Percentiles rank a stretch among this genome's conserved stretches.
These are phyloP conservation scores for Catharus bicknelli DNA, from an alignment of 2,113 vertebrate species.

Conservation along the genomic window DNA sequence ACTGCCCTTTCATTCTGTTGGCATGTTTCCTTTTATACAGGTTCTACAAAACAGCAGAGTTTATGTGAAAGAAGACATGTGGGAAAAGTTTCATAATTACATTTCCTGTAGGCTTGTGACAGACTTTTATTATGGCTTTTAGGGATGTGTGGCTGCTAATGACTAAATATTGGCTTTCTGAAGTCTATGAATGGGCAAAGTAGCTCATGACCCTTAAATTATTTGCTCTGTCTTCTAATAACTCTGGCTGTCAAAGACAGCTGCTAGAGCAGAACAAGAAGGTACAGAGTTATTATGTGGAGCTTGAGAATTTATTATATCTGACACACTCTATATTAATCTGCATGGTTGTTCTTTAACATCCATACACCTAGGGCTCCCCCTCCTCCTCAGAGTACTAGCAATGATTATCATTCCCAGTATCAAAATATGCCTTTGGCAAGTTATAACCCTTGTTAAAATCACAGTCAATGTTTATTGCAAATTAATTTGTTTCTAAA, in stretches of 20 bases:
- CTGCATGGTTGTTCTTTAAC: background rate
- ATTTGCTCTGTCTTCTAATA: background rate
- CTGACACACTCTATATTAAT: background rate
- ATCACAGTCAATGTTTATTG: background rate
- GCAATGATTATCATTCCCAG: background rate
- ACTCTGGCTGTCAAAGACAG: background rate
- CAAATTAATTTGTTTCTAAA: conserved; percentile 5
- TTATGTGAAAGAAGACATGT: background rate
- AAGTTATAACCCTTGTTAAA: background rate
- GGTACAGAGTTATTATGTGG: background rate
- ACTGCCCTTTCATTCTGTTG: background rate
- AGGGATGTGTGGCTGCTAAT: background rate
- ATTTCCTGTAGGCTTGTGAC: background rate
- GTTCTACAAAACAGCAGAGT: background rate
- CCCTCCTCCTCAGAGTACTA: background rate
- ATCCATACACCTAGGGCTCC: background rate
- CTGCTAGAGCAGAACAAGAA: background rate
- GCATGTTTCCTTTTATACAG: background rate
- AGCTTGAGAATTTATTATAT: background rate
- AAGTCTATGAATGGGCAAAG: background rate
- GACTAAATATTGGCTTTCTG: background rate
- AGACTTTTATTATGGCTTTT: background rate
- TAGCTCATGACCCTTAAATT: rapidly evolving
- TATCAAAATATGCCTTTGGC: background rate
- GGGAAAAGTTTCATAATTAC: background rate